A percentile compares a stretch with the other conserved stretches of the same genome.
phyloP scores from a whole-genome alignment of 1,140 invertebrate species.

The Drosophila fuyamai region DNA sequence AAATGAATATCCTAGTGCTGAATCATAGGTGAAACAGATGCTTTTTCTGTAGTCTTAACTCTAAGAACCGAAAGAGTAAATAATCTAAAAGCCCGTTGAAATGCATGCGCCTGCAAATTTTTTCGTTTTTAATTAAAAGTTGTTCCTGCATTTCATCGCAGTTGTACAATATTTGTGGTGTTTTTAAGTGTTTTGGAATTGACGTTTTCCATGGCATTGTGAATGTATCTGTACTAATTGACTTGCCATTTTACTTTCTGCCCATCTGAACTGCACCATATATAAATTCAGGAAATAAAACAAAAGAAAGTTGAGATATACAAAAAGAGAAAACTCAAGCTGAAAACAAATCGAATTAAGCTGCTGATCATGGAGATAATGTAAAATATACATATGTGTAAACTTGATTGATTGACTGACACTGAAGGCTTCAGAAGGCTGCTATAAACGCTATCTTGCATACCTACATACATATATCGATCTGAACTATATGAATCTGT shows the following conservation, averaged over 20 bases:
- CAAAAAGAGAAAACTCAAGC: constrained; percentile 11
- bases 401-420: constrained; percentile 82
- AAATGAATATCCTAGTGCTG: neutral
- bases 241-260: constrained; percentile 84
- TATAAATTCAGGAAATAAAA: constrained; percentile 62
- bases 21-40: constrained; percentile 26
- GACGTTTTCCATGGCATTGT: constrained; percentile 44
- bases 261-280: constrained; percentile 81
- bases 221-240: constrained; percentile 64
- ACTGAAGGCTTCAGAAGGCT: constrained; percentile 73
- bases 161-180: constrained; percentile 31
- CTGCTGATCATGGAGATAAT: constrained; percentile 32
- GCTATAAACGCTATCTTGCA: constrained; percentile 52
- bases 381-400: constrained; percentile 53
- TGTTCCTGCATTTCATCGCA: neutral
- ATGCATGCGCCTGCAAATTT: constrained; percentile 36
- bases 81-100: neutral
- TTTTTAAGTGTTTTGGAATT: constrained; percentile 41
- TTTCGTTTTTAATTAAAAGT: neutral
- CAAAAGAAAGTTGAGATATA: constrained; percentile 33
- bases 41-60: constrained; percentile 4
- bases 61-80: neutral
- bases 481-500: constrained; percentile 47
- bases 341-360: constrained; percentile 36
- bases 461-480: constrained; percentile 39